phyloP scores from a whole-genome alignment of 2,113 vertebrate genomes.

The Oceanodroma tethys region DNA sequence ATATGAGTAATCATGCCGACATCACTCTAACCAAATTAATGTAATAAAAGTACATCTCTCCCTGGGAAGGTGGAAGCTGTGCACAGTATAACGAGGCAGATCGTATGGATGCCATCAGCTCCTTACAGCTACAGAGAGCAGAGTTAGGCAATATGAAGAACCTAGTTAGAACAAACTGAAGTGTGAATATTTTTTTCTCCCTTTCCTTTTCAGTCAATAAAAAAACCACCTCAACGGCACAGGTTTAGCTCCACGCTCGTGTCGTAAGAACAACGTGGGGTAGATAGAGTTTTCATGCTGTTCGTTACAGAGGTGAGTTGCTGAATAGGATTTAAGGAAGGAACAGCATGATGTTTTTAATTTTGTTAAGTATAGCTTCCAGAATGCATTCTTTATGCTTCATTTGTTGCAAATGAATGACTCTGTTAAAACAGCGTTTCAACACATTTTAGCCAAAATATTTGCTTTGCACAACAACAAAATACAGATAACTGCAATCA shows the following conservation, averaged over 20 bases:
- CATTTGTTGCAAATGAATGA: constrained; percentile 19
- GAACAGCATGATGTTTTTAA: background rate
- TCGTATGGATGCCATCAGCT: background rate
- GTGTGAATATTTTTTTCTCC: background rate
- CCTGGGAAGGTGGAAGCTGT: background rate
- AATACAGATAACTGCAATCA: background rate
- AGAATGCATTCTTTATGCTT: constrained; percentile 34
- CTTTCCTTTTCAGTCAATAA: background rate
- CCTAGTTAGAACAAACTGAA: background rate
- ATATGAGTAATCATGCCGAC: background rate
- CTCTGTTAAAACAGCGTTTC: constrained; percentile 27
- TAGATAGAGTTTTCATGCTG: background rate
- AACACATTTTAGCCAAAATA: constrained; percentile 25
- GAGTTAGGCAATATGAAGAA: background rate
- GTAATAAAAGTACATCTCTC: background rate
- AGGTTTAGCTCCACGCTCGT: background rate
- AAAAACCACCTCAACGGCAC: background rate
- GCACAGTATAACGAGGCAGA: background rate
- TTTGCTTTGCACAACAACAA: background rate
- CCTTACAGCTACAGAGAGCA: background rate
- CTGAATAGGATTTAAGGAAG: background rate
- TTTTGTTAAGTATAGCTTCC: background rate
- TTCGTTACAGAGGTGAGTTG: background rate
- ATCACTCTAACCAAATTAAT: background rate
- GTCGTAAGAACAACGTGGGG: background rate